A percentile compares a stretch with the other conserved stretches of the same genome.
phyloP scores from a whole-genome alignment of 2,797 vertebrate species.

The Sus cebifrons region DNA sequence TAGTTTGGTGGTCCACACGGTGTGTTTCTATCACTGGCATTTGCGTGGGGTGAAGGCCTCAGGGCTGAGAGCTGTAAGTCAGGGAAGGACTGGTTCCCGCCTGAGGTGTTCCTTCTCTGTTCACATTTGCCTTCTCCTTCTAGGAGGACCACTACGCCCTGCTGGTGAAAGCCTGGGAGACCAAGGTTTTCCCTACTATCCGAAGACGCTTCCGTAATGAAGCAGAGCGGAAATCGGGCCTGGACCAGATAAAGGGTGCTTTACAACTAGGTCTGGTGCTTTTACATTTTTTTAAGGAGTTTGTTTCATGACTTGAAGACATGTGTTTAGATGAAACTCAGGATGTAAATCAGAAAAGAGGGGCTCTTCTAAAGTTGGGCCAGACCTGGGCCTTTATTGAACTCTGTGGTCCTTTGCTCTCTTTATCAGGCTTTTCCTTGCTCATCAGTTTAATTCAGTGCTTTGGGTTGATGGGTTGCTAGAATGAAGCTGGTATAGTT shows the following conservation, averaged over 20 bases:
- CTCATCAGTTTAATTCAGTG: background rate
- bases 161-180: slow-evolving; percentile 99
- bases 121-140: slow-evolving; percentile 64
- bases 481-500: background rate
- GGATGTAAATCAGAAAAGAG: background rate
- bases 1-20: too few species aligned
- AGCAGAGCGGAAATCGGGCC: slow-evolving; percentile 98
- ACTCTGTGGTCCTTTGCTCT: background rate
- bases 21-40: background rate
- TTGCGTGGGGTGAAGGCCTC: background rate
- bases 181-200: slow-evolving; percentile 99
- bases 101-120: fast-evolving
- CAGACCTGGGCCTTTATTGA: background rate
- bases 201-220: slow-evolving; percentile 99
- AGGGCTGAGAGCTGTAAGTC: background rate
- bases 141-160: slow-evolving; percentile 99
- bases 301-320: background rate
- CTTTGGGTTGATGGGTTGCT: background rate
- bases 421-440: background rate
- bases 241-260: slow-evolving; percentile 99
- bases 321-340: background rate
- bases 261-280: slow-evolving; percentile 95
- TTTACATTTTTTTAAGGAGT: background rate
- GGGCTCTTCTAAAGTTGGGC: background rate
- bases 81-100: background rate